phyloP scores from a whole-genome alignment of 2,888 invertebrate species.

The Cheilosia vulpina region DNA sequence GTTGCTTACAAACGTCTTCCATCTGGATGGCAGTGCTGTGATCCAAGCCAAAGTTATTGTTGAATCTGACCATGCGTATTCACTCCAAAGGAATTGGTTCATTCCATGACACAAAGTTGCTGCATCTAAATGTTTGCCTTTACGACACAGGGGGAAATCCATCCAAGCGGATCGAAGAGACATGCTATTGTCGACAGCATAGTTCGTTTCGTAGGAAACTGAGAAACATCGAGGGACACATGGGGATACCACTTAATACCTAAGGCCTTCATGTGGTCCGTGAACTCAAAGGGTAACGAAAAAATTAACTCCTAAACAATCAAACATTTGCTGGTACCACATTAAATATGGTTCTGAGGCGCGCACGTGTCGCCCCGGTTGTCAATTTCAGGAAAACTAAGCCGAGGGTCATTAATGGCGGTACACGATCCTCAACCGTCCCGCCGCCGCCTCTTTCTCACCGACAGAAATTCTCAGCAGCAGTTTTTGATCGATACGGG shows the following conservation, averaged over 20 bases:
- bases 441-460: neutral
- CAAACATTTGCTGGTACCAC: no score
- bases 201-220: no score
- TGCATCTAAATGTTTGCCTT: no score
- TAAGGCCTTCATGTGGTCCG: no score
- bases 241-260: no score
- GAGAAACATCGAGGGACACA: no score
- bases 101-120: no score
- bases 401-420: conserved; percentile 28
- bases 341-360: neutral
- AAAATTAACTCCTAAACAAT: neutral
- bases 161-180: no score
- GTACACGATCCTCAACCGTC: conserved; percentile 14
- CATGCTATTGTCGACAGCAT: no score
- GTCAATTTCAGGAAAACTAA: conserved; percentile 20
- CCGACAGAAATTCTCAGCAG: conserved; percentile 35
- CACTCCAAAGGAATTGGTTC: no score
- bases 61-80: conserved; percentile 65
- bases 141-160: no score
- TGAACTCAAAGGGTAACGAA: no score
- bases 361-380: conserved; percentile 1
- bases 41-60: conserved; percentile 62
- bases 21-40: conserved; percentile 20
- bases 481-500: conserved; percentile 10
- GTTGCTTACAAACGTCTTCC: conserved; percentile 3